A percentile compares a stretch with the other conserved stretches of the same genome.
Conservation (phyloP, 2,113 vertebrate species). For the Leucopternis melanops region DNA sequence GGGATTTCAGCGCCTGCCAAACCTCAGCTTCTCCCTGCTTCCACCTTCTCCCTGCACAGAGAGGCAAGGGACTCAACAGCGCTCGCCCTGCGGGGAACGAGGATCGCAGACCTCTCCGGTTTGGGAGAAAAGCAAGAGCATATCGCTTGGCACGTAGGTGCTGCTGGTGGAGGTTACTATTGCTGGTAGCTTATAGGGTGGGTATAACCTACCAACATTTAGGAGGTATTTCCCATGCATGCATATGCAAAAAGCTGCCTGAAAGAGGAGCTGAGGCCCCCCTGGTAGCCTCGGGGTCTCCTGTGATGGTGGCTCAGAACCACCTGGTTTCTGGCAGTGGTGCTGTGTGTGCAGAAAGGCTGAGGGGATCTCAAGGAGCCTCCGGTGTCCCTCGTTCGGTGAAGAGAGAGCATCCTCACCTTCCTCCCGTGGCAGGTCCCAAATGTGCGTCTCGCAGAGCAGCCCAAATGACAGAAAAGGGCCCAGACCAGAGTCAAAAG, state of each 20-base stretch:
- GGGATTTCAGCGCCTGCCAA: too few species aligned
- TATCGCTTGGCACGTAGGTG: fast-evolving
- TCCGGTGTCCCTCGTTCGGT: fast-evolving
- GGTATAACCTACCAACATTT: background rate
- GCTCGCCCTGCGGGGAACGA: fast-evolving
- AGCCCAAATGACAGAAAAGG: background rate
- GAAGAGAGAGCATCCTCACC: background rate
- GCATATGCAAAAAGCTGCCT: fast-evolving
- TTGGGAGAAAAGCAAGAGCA: background rate
- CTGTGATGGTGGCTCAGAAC: background rate
- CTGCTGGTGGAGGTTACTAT: background rate
- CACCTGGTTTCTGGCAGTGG: background rate
- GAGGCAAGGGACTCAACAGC: background rate
- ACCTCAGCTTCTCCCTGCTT: background rate
- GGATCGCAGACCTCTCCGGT: fast-evolving
- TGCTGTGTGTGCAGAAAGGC: background rate
- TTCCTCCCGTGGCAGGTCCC: background rate
- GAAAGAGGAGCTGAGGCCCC: background rate
- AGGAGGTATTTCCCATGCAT: fast-evolving
- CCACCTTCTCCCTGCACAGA: fast-evolving
- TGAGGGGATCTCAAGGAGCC: background rate
- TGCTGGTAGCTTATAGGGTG: too few species aligned
- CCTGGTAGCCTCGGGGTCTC: too few species aligned
- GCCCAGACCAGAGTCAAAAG: background rate
- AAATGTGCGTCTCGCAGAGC: background rate